phyloP scores from a whole-genome alignment of 2,888 invertebrate genomes.

The Lepidochitona cinerea region DNA sequence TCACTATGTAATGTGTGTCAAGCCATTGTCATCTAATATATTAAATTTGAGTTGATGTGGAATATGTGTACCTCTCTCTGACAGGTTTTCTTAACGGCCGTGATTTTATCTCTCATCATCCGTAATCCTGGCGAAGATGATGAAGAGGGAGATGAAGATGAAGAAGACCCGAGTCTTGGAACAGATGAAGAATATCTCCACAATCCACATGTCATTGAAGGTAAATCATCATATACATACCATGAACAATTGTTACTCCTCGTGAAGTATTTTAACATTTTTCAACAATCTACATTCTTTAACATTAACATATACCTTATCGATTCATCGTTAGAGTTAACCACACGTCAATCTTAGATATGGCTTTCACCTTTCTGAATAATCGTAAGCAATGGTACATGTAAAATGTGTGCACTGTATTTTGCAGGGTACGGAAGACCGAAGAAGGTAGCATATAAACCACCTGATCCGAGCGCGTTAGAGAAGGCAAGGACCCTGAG shows the following conservation, averaged over 20 bases:
- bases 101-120: constrained; percentile 66
- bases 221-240: constrained; percentile 16
- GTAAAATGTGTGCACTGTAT: too few species aligned
- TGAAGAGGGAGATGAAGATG: constrained; percentile 64
- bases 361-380: too few species aligned
- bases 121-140: constrained; percentile 64
- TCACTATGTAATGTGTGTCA: too few species aligned
- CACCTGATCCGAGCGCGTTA: constrained; percentile 66
- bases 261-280: too few species aligned
- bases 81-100: constrained; percentile 66
- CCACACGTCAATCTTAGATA: too few species aligned
- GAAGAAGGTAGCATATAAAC: constrained; percentile 60
- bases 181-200: constrained; percentile 68
- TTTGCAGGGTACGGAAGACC: constrained; percentile 54
- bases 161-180: constrained; percentile 63
- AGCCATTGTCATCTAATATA: too few species aligned
- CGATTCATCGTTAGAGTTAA: too few species aligned
- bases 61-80: constrained; percentile 3
- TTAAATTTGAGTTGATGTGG: too few species aligned
- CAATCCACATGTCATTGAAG: constrained; percentile 27
- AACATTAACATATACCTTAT: too few species aligned
- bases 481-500: constrained; percentile 66
- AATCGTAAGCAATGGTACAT: too few species aligned
- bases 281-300: too few species aligned
- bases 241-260: too few species aligned